A percentile compares a stretch with the other conserved stretches of the same genome.
Conservation (phyloP, 2,888 invertebrate genomes). For the Drosophila diplacantha region DNA sequence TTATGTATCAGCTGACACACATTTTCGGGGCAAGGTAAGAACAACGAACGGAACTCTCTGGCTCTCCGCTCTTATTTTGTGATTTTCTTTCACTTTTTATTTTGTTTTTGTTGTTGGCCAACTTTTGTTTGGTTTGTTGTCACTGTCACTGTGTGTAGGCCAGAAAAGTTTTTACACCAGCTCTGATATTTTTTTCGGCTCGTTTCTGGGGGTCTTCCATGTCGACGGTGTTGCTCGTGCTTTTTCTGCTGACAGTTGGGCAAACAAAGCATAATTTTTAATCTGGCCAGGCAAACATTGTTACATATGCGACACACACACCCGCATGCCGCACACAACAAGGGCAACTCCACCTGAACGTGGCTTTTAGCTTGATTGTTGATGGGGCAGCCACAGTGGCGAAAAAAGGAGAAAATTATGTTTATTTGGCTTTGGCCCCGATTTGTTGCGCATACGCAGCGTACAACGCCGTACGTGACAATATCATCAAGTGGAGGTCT, state of each 20-base stretch:
- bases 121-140: slow-evolving; percentile 67
- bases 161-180: slow-evolving; percentile 37
- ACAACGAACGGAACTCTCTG: slow-evolving; percentile 34
- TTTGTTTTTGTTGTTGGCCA: slow-evolving; percentile 37
- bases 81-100: slow-evolving; percentile 1
- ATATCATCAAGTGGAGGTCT: slow-evolving; percentile 57
- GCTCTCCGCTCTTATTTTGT: slow-evolving; percentile 15
- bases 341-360: slow-evolving; percentile 51
- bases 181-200: slow-evolving; percentile 11
- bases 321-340: slow-evolving; percentile 10
- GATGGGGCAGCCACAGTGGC: slow-evolving; percentile 32
- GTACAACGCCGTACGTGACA: slow-evolving; percentile 59
- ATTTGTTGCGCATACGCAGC: slow-evolving; percentile 62
- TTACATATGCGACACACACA: slow-evolving; percentile 62
- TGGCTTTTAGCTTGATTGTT: slow-evolving; percentile 69
- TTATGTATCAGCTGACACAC: slow-evolving; percentile 58
- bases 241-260: slow-evolving; percentile 70
- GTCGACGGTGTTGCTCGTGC: slow-evolving; percentile 34
- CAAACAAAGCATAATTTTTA: slow-evolving; percentile 73
- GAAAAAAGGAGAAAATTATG: slow-evolving; percentile 49
- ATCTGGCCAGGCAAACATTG: slow-evolving; percentile 69
- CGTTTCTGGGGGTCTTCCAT: slow-evolving; percentile 12
- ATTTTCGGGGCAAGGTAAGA: slow-evolving; percentile 60
- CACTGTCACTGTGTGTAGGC: slow-evolving; percentile 59
- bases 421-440: slow-evolving; percentile 56